Evolutionary conservation across 35 echinoderm and acorn worm genomes (phyloP), one percentile per base, ranked within the genome.

Genomic region (Lytechinus pictus): DNA sequence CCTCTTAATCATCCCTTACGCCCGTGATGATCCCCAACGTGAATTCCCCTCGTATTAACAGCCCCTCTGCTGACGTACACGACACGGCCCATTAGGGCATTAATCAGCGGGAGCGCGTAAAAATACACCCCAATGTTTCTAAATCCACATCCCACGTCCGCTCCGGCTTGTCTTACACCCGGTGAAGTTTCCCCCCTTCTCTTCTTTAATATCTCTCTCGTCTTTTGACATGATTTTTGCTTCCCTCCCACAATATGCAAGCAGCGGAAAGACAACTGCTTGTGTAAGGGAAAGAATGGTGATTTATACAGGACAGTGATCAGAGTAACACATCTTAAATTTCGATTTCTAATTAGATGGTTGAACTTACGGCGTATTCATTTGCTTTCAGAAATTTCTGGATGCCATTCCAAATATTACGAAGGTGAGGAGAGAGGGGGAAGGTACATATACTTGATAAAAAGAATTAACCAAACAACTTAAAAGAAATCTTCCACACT

Each of bases 41-140:
- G 66, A 79, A 79, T 52, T 90, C 16, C 29, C 88, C 27, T 90
- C 88, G 16, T 90, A 28, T 44, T 52, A 90, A 90, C 88, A 54
- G 29, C 88, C 19, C 66, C 19, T 4, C 10, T 90, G 88, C 88
- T 90, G 88, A 90, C 88, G 88, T 90, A 90, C 88, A 90, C 88
- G 88, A 90, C 88, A 90, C 52, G 88, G 10, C 88, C 88, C 88
- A 90, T 90, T 90, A 90, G 88, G 88, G 12, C 4, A 90, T 90
- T 90, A 90, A 90, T 90, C 88, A 90, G 52, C 88, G 52, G 16
- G 88, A 90, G 88, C 10, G 88, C 88, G 52, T 90, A 44, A 44
- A 90, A 90, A 90, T 52, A 52, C 28, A 90, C 88, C 52, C 88
- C 52, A 52, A 79, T 79, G 66, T 79, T 79, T 79, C 66, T 79